Evolutionary conservation across 2,113 vertebrate genomes (phyloP).

Genomic region (Perca fluviatilis): DNA sequence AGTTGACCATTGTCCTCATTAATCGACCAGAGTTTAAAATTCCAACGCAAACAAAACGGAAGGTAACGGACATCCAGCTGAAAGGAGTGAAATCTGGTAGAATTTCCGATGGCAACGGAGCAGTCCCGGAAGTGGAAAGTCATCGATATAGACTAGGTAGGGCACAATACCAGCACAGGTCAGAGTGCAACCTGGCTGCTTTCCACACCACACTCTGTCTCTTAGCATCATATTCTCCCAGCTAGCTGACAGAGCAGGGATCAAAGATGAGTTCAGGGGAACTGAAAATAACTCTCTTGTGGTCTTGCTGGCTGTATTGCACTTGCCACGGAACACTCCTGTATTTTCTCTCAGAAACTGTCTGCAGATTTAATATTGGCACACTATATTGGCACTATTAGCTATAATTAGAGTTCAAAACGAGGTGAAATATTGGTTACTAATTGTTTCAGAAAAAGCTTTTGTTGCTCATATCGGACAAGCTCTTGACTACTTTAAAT

Average conservation of each 20-base stretch:
- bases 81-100: too few relatives aligned
- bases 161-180: conserved; percentile 48
- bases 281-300: conserved; percentile 56
- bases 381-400: neutral
- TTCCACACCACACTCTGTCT: conserved; percentile 43
- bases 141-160: conserved; percentile 6
- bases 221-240: conserved; percentile 31
- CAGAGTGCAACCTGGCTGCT: conserved; percentile 49
- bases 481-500: neutral
- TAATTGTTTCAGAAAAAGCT: neutral
- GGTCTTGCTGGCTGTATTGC: conserved; percentile 21
- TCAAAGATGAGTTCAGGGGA: conserved; percentile 55
- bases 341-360: conserved; percentile 4
- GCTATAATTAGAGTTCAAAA: neutral
- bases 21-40: too few relatives aligned
- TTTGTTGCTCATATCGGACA: neutral
- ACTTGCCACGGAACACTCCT: neutral
- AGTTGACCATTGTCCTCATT: too few relatives aligned
- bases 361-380: neutral
- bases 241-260: conserved; percentile 38
- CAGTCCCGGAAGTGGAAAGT: too few relatives aligned
- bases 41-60: too few relatives aligned
- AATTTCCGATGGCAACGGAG: too few relatives aligned
- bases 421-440: neutral
- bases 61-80: too few relatives aligned